Evolutionary conservation across 2,888 invertebrate species (phyloP).

Genomic region (Rotaria magnacalcarata): DNA sequence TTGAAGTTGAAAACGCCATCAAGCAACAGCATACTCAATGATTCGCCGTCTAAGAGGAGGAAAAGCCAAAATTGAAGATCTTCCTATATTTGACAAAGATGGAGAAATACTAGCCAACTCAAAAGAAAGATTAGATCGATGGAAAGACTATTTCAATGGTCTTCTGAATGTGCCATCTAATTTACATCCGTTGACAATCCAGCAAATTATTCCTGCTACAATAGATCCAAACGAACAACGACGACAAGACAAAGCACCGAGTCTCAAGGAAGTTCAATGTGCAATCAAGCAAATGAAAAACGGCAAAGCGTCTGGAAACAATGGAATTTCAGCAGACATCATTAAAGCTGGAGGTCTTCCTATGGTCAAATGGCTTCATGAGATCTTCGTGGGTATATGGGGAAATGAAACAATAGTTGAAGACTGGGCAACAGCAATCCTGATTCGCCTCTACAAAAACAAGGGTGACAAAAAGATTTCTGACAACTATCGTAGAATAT

Average conservation of each 20-base stretch:
- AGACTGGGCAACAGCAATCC: not conserved
- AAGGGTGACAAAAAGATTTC: not conserved
- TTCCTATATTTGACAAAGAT: not conserved
- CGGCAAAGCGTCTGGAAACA: not conserved
- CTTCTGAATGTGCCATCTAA: not conserved
- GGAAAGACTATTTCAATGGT: not conserved
- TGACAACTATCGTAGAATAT: not conserved
- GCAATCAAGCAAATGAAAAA: not conserved
- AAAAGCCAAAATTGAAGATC: not conserved
- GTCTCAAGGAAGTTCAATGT: not conserved
- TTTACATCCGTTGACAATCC: not conserved
- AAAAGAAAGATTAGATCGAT: not conserved
- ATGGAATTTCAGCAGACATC: not conserved
- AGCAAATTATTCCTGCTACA: not conserved
- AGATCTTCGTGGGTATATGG: not conserved
- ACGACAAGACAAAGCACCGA: not conserved
- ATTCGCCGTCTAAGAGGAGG: not conserved
- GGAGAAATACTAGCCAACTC: not conserved
- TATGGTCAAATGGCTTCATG: not conserved
- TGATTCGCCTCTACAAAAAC: not conserved
- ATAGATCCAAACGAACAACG: not conserved
- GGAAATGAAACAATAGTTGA: not conserved
- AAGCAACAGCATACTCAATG: not conserved
- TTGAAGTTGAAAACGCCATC: not conserved
- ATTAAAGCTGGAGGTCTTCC: not conserved